These are phyloP conservation scores for Silurus lanzhouensis DNA, from an alignment of 2,797 vertebrate species.

Conservation along the genomic window DNA sequence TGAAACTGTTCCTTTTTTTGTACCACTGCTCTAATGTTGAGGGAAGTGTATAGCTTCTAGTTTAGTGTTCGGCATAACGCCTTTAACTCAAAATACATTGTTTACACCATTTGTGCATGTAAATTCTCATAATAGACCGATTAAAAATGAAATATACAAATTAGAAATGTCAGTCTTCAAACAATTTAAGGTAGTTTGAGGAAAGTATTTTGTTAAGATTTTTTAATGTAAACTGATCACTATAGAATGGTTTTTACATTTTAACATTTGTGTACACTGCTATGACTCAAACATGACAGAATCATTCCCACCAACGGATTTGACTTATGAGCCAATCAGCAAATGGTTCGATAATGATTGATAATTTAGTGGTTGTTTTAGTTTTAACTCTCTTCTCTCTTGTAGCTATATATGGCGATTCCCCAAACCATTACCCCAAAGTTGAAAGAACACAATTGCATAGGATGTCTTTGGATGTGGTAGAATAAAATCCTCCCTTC, in stretches of 20 bases:
- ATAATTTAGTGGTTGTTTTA: not conserved
- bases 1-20: not conserved
- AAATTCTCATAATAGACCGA: not conserved
- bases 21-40: not conserved
- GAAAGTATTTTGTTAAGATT: not conserved
- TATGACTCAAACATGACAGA: not conserved
- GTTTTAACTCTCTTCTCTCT: no score
- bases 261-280: not conserved
- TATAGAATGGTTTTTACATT: not conserved
- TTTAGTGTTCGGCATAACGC: not conserved
- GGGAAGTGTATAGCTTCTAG: not conserved
- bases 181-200: not conserved
- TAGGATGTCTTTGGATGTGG: no score
- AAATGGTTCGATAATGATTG: not conserved
- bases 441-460: no score
- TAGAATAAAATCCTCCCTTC: no score
- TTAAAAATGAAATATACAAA: not conserved
- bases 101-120: not conserved
- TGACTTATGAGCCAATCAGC: not conserved
- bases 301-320: not conserved
- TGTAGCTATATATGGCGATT: no score
- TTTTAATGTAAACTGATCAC: not conserved
- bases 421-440: no score
- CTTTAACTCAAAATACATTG: not conserved
- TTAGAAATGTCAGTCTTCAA: not conserved